Evolutionary conservation across 2,888 invertebrate genomes (phyloP).

Genomic region (Amorpha juglandis): DNA sequence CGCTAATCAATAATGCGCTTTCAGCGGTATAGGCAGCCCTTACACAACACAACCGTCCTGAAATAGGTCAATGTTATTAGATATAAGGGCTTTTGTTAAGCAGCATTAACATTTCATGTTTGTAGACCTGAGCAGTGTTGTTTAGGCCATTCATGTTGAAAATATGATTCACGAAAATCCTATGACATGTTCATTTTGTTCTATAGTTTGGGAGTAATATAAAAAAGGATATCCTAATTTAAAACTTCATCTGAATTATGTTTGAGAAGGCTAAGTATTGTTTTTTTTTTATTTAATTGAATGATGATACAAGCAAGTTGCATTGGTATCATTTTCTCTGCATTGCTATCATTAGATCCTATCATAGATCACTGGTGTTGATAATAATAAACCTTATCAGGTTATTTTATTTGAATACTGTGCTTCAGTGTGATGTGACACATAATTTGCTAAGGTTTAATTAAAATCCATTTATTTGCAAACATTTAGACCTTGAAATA

Average conservation of each 20-base stretch:
- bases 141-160: too few species aligned
- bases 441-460: background rate
- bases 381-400: slow-evolving; percentile 24
- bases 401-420: slow-evolving; percentile 7
- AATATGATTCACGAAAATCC: too few species aligned
- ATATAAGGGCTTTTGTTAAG: background rate
- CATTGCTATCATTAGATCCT: slow-evolving; percentile 26
- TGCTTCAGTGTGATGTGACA: background rate
- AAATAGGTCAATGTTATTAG: slow-evolving; percentile 23
- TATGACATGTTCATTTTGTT: too few species aligned
- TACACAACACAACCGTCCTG: slow-evolving; percentile 13
- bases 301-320: too few species aligned
- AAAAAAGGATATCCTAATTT: too few species aligned
- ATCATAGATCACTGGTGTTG: slow-evolving; percentile 20
- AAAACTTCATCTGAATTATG: too few species aligned
- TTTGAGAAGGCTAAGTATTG: background rate
- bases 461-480: too few species aligned
- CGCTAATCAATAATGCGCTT: slow-evolving; percentile 26
- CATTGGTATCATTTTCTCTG: slow-evolving; percentile 15
- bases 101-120: background rate
- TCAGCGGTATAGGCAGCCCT: slow-evolving; percentile 3
- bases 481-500: too few species aligned
- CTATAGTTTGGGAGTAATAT: too few species aligned
- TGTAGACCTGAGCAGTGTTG: too few species aligned
- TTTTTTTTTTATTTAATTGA: background rate